phyloP scores from a whole-genome alignment of 2,797 vertebrate species.

The Rhinatrema bivittatum region DNA sequence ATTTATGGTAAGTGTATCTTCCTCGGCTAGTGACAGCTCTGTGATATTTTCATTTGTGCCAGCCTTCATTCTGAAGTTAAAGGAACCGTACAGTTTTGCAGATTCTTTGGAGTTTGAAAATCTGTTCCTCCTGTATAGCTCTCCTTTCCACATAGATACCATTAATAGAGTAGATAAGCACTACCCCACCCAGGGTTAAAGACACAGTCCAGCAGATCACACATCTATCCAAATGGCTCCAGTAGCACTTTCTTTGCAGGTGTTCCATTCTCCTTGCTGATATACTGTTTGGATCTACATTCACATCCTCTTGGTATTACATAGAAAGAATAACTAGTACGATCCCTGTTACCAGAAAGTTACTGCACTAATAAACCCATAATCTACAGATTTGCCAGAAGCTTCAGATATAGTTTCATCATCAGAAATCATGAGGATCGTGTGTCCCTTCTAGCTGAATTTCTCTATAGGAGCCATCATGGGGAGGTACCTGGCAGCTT shows the following conservation, averaged over 20 bases:
- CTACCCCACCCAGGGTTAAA: constrained; percentile 92
- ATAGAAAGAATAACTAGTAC: constrained; percentile 93
- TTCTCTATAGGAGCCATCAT: constrained; percentile 50
- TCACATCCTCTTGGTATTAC: constrained; percentile 82
- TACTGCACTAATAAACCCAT: constrained; percentile 92
- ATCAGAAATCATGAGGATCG: constrained; percentile 79
- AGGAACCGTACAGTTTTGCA: constrained; percentile 88
- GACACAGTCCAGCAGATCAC: constrained; percentile 92
- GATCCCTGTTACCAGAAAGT: constrained; percentile 92
- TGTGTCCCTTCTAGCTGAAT: constrained; percentile 60
- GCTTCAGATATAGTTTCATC: constrained; percentile 74
- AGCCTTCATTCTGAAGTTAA: constrained; percentile 82
- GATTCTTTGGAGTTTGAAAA: constrained; percentile 86
- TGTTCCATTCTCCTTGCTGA: constrained; percentile 93
- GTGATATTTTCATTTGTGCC: constrained; percentile 69
- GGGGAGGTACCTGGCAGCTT: constrained; percentile 30
- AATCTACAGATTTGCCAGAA: constrained; percentile 79
- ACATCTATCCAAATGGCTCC: constrained; percentile 93
- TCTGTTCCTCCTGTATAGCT: constrained; percentile 84
- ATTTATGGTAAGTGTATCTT: constrained; percentile 66
- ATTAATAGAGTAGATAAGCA: constrained; percentile 91
- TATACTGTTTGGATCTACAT: constrained; percentile 79
- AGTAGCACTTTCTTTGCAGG: constrained; percentile 83
- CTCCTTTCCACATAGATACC: constrained; percentile 97
- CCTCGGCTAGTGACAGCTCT: constrained; percentile 76